Base-by-base conservation (phyloP, 53 echinoderm and acorn worm genomes). In the Crossaster papposus region DNA sequence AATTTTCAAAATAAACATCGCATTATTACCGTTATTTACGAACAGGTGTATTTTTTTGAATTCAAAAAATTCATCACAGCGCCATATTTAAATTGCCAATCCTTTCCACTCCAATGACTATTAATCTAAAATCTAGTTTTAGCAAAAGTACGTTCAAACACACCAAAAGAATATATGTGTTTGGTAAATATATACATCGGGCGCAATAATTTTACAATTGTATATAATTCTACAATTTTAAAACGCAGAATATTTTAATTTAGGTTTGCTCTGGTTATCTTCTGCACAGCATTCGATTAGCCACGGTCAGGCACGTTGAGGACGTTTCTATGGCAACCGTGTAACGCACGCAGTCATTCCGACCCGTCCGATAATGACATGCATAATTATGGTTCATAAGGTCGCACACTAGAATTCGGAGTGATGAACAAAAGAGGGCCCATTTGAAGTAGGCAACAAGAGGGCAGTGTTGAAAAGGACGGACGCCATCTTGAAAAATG, bases 261-360 rank as follows among this genome's bases (percentile, higher is more conserved):
- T n/a, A n/a, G n/a, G n/a, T 44, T 44, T 44, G 44, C 44, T 44
- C 44, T 26, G 5, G 26, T 68, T 23, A 68, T n/a, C 26, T 68
- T 58, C 32, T 54, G 81, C 18, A 8, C 81, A 3, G 63, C 62
- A 20, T 30, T 54, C 31, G 34, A 55, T 55, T 38, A 65, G 24
- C 72, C 65, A 28, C 72, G 72, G 72, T 72, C 84, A 84, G 9
- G 26, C 71, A 20, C 84, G 51, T 30, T 3, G 65, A 84, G 84
- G 84, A 38, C 73, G 65, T 84, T 84, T 29, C 84, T 72, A 73
- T 53, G 51, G 32, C 52, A 84, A 84, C 84, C 32, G 53, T 52
- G 72, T 72, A 72, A 83, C 37, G 70, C 34, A 37, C 29, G 26
- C 36, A 65, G 58, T 70, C 44, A 83, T 70, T 37, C 70, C 31